Conservation (phyloP, 64 coral and sea anemone species). For the Montipora capricornis region DNA sequence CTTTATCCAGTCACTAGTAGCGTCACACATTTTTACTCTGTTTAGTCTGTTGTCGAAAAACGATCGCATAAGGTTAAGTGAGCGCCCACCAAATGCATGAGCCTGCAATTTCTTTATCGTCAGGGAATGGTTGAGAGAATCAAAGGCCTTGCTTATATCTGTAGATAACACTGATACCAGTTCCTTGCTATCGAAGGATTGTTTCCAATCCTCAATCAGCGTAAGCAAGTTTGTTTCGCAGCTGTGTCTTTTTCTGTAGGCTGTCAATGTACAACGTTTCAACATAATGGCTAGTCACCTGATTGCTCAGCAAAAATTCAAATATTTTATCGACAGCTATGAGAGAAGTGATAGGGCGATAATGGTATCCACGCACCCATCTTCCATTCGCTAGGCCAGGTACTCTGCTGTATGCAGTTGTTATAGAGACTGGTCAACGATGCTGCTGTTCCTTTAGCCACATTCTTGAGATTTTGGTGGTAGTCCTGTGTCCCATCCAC, state of each 20-base stretch:
- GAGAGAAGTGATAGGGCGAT: neutral
- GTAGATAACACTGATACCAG: neutral
- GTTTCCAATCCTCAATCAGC: slow-evolving; percentile 34
- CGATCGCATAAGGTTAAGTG: slow-evolving; percentile 11
- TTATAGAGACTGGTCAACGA: too few relatives aligned
- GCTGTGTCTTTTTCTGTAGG: too few relatives aligned
- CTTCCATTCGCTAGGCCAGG: too few relatives aligned
- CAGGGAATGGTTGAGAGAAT: too few relatives aligned
- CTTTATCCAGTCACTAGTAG: neutral
- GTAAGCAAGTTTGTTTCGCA: neutral
- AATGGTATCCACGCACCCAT: too few relatives aligned
- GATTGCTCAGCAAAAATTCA: too few relatives aligned
- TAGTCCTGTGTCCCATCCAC: slow-evolving; percentile 18
- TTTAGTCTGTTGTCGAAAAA: slow-evolving; percentile 12
- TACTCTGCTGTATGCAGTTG: too few relatives aligned
- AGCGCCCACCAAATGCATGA: neutral
- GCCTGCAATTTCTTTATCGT: slow-evolving; percentile 25
- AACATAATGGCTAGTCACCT: too few relatives aligned
- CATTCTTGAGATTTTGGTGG: slow-evolving; percentile 16
- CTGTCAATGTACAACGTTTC: too few relatives aligned
- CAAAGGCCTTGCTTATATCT: slow-evolving; percentile 12
- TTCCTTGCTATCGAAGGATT: neutral
- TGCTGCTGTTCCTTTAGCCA: slow-evolving; percentile 1
- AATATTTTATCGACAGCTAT: too few relatives aligned
- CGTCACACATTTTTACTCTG: neutral